A percentile compares a stretch with the other conserved stretches of the same genome.
Conservation (phyloP, 2,113 vertebrate genomes). For the Lepus europaeus region DNA sequence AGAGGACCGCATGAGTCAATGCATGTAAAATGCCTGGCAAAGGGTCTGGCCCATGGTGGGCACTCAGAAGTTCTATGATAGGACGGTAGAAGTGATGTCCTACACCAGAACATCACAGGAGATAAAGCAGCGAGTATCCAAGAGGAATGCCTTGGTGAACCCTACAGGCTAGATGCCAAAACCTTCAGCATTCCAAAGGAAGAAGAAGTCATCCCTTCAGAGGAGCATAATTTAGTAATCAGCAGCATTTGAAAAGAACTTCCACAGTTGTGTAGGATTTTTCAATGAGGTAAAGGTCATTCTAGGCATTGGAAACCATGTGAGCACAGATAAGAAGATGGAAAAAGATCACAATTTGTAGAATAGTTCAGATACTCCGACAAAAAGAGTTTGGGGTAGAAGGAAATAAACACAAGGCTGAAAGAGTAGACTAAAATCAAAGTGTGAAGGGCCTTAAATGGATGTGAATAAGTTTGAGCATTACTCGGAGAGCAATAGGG, state of each 20-base stretch:
- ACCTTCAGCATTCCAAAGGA: background rate
- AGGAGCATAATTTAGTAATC: background rate
- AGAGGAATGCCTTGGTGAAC: too few species aligned
- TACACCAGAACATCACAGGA: background rate
- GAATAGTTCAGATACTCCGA: background rate
- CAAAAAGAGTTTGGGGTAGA: background rate
- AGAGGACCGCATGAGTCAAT: background rate
- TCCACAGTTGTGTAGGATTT: background rate
- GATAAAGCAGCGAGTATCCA: background rate
- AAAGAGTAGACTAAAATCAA: background rate
- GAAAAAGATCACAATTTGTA: background rate
- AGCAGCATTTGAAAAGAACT: background rate
- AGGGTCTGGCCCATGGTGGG: background rate
- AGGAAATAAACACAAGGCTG: background rate
- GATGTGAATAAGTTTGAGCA: background rate
- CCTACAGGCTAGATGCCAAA: background rate
- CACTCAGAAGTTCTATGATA: background rate
- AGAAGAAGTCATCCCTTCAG: background rate
- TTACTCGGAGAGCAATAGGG: background rate
- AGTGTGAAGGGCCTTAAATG: background rate
- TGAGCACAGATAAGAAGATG: rapidly evolving
- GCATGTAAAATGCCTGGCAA: background rate
- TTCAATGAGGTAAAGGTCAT: background rate
- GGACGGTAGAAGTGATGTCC: background rate
- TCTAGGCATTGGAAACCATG: background rate